phyloP scores from a whole-genome alignment of 2,888 invertebrate species.

The Eremobia ochroleuca region DNA sequence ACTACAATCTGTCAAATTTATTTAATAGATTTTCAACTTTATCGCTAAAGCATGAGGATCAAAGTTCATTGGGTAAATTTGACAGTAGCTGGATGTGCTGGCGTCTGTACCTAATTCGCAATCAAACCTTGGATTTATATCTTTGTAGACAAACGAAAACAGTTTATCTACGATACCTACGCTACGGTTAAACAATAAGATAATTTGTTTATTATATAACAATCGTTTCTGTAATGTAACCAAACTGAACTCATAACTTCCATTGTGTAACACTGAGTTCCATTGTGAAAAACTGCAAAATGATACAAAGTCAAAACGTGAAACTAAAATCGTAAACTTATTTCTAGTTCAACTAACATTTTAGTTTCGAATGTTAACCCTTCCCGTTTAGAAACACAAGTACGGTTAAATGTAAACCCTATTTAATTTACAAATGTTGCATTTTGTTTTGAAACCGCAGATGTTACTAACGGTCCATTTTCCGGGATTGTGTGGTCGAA shows the following conservation, averaged over 20 bases:
- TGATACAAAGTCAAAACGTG: slow-evolving; percentile 13
- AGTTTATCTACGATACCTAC: slow-evolving; percentile 12
- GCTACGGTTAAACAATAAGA: slow-evolving; percentile 6
- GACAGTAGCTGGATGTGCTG: no score
- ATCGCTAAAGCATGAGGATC: no score
- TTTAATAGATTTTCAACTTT: no score
- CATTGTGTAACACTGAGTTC: background rate
- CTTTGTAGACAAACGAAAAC: slow-evolving; percentile 10
- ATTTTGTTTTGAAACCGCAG: slow-evolving; percentile 41
- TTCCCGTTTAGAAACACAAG: slow-evolving; percentile 29
- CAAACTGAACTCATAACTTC: background rate
- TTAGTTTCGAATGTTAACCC: slow-evolving; percentile 35
- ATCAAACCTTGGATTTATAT: slow-evolving; percentile 22
- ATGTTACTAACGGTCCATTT: slow-evolving; percentile 34
- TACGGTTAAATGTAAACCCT: slow-evolving; percentile 5
- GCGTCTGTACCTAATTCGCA: no score
- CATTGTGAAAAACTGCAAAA: background rate
- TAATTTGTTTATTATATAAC: slow-evolving; percentile 13
- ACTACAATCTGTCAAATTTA: no score
- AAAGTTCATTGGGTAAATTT: no score
- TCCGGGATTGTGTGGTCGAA: slow-evolving; percentile 39
- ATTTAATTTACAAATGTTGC: slow-evolving; percentile 52
- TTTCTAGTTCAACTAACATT: slow-evolving; percentile 30
- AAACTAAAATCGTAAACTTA: slow-evolving; percentile 9
- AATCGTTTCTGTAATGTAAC: background rate